Evolutionary conservation across 2,113 vertebrate species (phyloP).

Genomic region (Pomatorhinus ruficollis): DNA sequence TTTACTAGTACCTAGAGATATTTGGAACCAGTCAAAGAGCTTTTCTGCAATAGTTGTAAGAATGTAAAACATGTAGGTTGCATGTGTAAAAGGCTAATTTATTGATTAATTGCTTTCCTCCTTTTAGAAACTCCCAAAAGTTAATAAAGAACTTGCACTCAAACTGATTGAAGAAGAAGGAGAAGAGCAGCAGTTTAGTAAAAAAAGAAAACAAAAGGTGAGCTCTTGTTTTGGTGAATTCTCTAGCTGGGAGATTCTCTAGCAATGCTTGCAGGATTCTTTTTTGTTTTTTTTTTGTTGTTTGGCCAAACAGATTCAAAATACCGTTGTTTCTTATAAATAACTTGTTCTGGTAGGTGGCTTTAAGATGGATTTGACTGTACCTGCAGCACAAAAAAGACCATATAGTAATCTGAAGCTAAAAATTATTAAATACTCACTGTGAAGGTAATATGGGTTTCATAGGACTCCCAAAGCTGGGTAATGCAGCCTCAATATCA

Average conservation of each 20-base stretch:
- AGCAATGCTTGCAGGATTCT: neutral
- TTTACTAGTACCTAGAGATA: neutral
- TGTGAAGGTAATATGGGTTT: neutral
- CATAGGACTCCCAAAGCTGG: neutral
- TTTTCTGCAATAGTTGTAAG: neutral
- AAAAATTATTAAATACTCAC: neutral
- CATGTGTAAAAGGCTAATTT: neutral
- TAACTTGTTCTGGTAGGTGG: neutral
- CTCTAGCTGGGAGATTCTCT: neutral
- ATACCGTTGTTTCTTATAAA: neutral
- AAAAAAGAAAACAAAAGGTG: slow-evolving; percentile 92
- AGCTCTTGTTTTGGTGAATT: neutral
- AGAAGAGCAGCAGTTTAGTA: slow-evolving; percentile 70
- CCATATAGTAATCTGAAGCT: neutral
- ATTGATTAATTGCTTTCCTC: neutral
- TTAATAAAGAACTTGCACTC: slow-evolving; percentile 94
- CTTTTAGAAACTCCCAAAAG: slow-evolving; percentile 89
- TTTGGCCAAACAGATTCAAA: neutral
- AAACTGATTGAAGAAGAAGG: slow-evolving; percentile 95
- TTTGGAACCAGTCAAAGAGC: neutral
- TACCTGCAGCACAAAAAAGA: neutral
- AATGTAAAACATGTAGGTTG: neutral
- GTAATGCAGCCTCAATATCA: neutral
- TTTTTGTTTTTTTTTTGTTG: neutral
- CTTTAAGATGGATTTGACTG: neutral